Percentiles rank a stretch among this genome's conserved stretches.
Evolutionary conservation across 2,797 vertebrate species (phyloP).

Genomic region (Microctenopoma steveboyesi): DNA sequence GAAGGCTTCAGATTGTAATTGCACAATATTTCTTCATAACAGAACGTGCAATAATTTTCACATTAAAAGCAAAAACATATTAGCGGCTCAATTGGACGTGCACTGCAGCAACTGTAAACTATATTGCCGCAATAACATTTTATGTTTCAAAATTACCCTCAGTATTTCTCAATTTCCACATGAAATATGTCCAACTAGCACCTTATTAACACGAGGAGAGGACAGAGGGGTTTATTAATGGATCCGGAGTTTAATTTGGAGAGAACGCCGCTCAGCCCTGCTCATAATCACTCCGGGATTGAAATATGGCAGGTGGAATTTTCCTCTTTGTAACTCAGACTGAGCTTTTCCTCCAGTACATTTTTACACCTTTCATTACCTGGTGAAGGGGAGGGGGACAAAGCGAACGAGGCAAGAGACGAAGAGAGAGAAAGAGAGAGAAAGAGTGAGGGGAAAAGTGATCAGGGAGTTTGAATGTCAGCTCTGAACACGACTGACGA

Average conservation of each 20-base stretch:
- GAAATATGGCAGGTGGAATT: slow-evolving; percentile 69
- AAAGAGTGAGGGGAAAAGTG: slow-evolving; percentile 43
- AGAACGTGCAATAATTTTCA: slow-evolving; percentile 66
- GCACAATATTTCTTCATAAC: slow-evolving; percentile 72
- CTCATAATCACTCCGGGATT: slow-evolving; percentile 50
- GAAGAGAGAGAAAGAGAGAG: slow-evolving; percentile 16
- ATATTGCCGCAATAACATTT: slow-evolving; percentile 75
- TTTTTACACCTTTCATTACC: slow-evolving; percentile 70
- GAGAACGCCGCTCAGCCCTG: slow-evolving; percentile 54
- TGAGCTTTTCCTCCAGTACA: slow-evolving; percentile 44
- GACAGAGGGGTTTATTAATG: slow-evolving; percentile 59
- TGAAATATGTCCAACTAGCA: slow-evolving; percentile 64
- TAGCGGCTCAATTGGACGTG: slow-evolving; percentile 71
- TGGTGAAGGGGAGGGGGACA: slow-evolving; percentile 33
- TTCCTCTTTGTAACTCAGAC: slow-evolving; percentile 62
- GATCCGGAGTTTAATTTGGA: slow-evolving; percentile 63
- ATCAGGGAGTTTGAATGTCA: slow-evolving; percentile 75
- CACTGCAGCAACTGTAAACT: slow-evolving; percentile 70
- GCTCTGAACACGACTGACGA: slow-evolving; percentile 70
- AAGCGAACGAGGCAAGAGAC: slow-evolving; percentile 11
- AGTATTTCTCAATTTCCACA: slow-evolving; percentile 62
- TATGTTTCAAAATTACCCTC: slow-evolving; percentile 69
- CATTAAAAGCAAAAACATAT: slow-evolving; percentile 75
- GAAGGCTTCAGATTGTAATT: slow-evolving; percentile 55
- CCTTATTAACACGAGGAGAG: slow-evolving; percentile 61